Evolutionary conservation across 2,797 vertebrate species (phyloP).

Genomic region (Enteromius fasciolatus): DNA sequence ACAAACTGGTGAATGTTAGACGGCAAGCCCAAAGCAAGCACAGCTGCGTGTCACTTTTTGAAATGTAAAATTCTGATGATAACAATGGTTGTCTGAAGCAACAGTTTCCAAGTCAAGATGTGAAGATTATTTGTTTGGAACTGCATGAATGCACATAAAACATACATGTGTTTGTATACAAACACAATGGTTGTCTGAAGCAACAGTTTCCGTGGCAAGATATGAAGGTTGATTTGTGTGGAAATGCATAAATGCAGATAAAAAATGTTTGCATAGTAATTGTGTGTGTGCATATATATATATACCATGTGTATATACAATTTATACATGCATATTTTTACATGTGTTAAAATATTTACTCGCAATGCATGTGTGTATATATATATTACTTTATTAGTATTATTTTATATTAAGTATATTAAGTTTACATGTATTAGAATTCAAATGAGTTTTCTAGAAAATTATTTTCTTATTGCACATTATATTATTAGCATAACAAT

Average conservation of each 20-base stretch:
- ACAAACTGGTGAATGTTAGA: slow-evolving; percentile 51
- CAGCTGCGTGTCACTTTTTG: slow-evolving; percentile 25
- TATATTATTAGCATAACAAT: not conserved
- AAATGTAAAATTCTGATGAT: slow-evolving; percentile 36
- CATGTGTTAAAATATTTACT: not conserved
- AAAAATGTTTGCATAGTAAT: not conserved
- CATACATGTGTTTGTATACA: too few species aligned
- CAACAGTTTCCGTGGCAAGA: too few species aligned
- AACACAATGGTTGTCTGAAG: too few species aligned
- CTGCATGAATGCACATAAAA: not conserved
- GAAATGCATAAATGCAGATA: not conserved
- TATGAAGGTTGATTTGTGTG: too few species aligned
- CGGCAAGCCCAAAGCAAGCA: slow-evolving; percentile 25
- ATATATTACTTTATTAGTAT: not conserved
- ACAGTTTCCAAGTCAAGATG: slow-evolving; percentile 9
- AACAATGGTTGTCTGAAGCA: slow-evolving; percentile 48
- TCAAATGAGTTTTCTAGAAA: not conserved
- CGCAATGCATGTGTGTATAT: too few species aligned
- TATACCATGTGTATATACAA: not conserved
- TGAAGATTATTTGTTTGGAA: not conserved
- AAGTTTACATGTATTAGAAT: not conserved
- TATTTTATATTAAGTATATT: not conserved
- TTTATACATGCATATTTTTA: not conserved
- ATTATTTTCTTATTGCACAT: not conserved
- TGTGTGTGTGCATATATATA: not conserved